A percentile compares a stretch with the other conserved stretches of the same genome.
Conservation (phyloP, 2,888 invertebrate species). For the Epicampocera succincta region DNA sequence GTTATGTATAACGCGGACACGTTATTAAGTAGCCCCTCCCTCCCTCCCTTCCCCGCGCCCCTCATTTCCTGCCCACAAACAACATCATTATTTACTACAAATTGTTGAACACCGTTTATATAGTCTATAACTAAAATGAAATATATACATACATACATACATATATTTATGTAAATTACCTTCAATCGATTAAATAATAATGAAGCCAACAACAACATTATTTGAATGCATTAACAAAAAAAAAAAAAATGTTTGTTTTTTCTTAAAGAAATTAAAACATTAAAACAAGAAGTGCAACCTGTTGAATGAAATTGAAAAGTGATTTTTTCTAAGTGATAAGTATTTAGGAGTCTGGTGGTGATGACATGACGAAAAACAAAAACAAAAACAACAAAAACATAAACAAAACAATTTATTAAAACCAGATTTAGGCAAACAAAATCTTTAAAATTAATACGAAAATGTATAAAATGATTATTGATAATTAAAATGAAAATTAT, state of each 20-base stretch:
- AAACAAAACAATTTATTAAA: slow-evolving; percentile 25
- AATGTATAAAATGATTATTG: slow-evolving; percentile 58
- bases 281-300: slow-evolving; percentile 49
- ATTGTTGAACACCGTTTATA: slow-evolving; percentile 63
- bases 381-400: too few species aligned
- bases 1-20: too few species aligned
- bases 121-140: slow-evolving; percentile 40
- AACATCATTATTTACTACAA: slow-evolving; percentile 32
- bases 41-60: neutral
- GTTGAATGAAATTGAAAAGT: slow-evolving; percentile 69
- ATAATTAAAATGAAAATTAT: slow-evolving; percentile 8
- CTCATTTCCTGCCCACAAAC: slow-evolving; percentile 1
- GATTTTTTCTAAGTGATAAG: slow-evolving; percentile 67
- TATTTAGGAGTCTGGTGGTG: slow-evolving; percentile 57
- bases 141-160: slow-evolving; percentile 29
- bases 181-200: slow-evolving; percentile 29
- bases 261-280: slow-evolving; percentile 15
- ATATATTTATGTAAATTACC: slow-evolving; percentile 47
- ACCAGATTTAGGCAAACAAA: slow-evolving; percentile 50
- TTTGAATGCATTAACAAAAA: slow-evolving; percentile 45
- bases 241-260: slow-evolving; percentile 34
- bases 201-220: neutral
- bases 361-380: too few species aligned
- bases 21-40: neutral
- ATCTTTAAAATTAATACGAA: slow-evolving; percentile 45